Evolutionary conservation across 2,888 invertebrate species (phyloP).

Genomic region (Synanthedon tipuliformis): DNA sequence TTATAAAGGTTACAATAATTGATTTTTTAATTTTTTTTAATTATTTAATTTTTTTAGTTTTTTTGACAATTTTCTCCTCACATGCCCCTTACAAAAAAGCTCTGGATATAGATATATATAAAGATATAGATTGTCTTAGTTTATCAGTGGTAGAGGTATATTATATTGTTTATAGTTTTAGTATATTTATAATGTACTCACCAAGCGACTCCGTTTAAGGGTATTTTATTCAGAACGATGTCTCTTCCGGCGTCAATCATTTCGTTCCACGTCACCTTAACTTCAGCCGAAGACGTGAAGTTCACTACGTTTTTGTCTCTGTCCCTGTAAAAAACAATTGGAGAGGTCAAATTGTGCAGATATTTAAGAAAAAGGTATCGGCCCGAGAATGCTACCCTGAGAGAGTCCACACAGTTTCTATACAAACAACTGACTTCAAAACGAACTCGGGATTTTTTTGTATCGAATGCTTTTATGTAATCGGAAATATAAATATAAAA

Average conservation of each 20-base stretch:
- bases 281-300: slow-evolving; percentile 83
- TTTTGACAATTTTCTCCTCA: no score
- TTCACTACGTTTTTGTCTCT: slow-evolving; percentile 72
- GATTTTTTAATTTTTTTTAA: no score
- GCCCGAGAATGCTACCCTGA: no score
- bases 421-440: no score
- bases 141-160: not conserved
- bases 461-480: no score
- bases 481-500: no score
- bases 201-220: slow-evolving; percentile 89
- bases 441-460: no score
- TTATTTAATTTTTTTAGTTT: no score
- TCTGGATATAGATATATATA: not conserved
- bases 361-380: not conserved
- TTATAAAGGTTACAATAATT: no score
- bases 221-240: slow-evolving; percentile 81
- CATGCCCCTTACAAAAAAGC: no score
- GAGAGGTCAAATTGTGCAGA: not conserved
- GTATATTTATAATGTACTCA: slow-evolving; percentile 22
- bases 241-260: slow-evolving; percentile 85
- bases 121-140: not conserved
- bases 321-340: slow-evolving; percentile 47
- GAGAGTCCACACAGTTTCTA: no score
- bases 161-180: not conserved
- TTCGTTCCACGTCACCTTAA: slow-evolving; percentile 88